Base-by-base conservation (phyloP, 35 echinoderm and acorn worm species). In the Ptychodera flava region DNA sequence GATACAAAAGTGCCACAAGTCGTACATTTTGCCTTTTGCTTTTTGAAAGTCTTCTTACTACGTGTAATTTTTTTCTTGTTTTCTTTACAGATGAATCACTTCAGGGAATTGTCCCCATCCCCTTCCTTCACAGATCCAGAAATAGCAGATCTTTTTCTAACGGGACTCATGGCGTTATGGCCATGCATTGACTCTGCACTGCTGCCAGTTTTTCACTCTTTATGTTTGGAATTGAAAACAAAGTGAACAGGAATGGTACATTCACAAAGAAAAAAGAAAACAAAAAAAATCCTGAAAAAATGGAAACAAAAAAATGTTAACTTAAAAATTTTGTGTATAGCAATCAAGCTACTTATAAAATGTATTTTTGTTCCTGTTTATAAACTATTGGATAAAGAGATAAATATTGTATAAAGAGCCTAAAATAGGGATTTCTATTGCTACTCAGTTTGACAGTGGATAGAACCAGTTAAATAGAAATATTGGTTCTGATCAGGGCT, bases 311-410 rank as follows among this genome's bases (percentile, higher is more conserved):
- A 22, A 64, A 64, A 64, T 12, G 45, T 64, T 64, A 64, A 64
- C 45, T 64, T 64, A n/a, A 64, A 64, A 64, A 64, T 64, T 64
- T 64, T 64, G 45, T 64, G 45, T 64, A 64, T 64, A 64, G 45
- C 45, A 64, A 64, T 64, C 22, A 64, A 64, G 45, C 45, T 64
- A 64, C 45, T 64, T 64, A 64, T 64, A 64, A 64, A 64, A 64
- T 22, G 6, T 64, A 12, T 64, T 64, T 64, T 6, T 64, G 45
- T 64, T 64, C 45, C 6, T 64, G 45, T 64, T 64, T 64, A 64
- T 64, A 64, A 64, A 64, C 6, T 64, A 64, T 64, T 64, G 6
- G 45, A 22, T 64, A 64, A 64, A n/a, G n/a, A 64, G 45, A 22
- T 64, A 64, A 64, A 12, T 64, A 64, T 64, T 64, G 45, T 64